A percentile compares a stretch with the other conserved stretches of the same genome.
Evolutionary conservation across 2,888 invertebrate species (phyloP).

Genomic region (Apamea anceps): DNA sequence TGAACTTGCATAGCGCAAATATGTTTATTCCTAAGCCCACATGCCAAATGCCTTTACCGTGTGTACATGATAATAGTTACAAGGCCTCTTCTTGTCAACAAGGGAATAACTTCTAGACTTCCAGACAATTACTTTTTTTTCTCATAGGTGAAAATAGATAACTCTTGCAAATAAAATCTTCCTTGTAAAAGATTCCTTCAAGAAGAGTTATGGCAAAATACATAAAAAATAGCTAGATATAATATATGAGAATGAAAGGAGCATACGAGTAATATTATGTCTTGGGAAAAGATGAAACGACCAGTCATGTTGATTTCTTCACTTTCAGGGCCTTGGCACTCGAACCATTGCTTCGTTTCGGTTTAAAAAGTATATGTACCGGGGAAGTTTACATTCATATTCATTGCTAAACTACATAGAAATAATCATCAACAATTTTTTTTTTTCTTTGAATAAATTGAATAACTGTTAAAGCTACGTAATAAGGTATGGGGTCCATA

Average conservation of each 20-base stretch:
- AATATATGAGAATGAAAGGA: not conserved
- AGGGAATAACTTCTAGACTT: constrained; percentile 31
- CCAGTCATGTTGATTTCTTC: not conserved
- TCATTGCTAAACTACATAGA: not conserved
- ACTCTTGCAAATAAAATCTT: not conserved
- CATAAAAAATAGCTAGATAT: not conserved
- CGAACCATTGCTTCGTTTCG: not conserved
- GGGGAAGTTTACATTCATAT: not conserved
- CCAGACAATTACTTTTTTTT: constrained; percentile 2
- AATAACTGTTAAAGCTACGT: not conserved
- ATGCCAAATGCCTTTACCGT: not conserved
- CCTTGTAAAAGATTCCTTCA: not conserved
- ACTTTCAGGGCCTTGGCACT: not conserved
- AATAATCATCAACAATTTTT: too few species aligned
- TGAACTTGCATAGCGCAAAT: not conserved
- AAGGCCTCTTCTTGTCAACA: constrained; percentile 29
- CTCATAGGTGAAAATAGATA: not conserved
- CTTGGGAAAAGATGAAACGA: not conserved
- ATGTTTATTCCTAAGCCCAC: not conserved
- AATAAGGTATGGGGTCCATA: not conserved
- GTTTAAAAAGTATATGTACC: not conserved
- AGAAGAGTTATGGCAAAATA: not conserved
- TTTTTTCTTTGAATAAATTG: not conserved
- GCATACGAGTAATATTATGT: not conserved
- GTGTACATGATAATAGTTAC: not conserved